Conservation (phyloP, 2,888 invertebrate species). For the Sialis fuliginosa region DNA sequence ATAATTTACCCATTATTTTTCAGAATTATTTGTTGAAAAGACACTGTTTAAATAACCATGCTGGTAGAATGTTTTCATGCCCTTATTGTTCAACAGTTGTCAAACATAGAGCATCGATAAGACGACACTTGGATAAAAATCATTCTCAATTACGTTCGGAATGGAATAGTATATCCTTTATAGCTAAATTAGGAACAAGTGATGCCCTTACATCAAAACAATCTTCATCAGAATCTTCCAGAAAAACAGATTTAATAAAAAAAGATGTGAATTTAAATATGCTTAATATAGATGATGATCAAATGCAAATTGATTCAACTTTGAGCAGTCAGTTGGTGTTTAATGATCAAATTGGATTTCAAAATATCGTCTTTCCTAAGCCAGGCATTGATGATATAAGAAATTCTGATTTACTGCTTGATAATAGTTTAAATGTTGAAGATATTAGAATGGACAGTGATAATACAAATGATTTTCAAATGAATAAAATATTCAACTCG, state of each 20-base stretch:
- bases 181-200: slow-evolving; percentile 5
- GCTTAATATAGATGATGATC: not conserved
- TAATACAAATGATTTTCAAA: not conserved
- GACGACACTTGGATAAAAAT: slow-evolving; percentile 18
- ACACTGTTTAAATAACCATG: slow-evolving; percentile 1
- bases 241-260: not conserved
- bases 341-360: slow-evolving; percentile 1
- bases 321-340: not conserved
- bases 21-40: slow-evolving; percentile 3
- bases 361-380: slow-evolving; percentile 1
- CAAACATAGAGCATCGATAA: slow-evolving; percentile 20
- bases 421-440: not conserved
- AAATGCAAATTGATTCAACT: not conserved
- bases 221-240: not conserved
- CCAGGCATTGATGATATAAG: not conserved
- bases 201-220: not conserved
- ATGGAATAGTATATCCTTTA: slow-evolving; percentile 10
- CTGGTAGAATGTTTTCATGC: slow-evolving; percentile 14
- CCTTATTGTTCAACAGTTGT: slow-evolving; percentile 19
- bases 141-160: slow-evolving; percentile 15
- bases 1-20: not conserved
- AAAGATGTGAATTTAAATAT: not conserved
- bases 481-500: not conserved
- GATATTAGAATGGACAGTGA: not conserved
- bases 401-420: not conserved